Conservation (phyloP, 1,140 invertebrate genomes). For the Notospermus geniculatus region DNA sequence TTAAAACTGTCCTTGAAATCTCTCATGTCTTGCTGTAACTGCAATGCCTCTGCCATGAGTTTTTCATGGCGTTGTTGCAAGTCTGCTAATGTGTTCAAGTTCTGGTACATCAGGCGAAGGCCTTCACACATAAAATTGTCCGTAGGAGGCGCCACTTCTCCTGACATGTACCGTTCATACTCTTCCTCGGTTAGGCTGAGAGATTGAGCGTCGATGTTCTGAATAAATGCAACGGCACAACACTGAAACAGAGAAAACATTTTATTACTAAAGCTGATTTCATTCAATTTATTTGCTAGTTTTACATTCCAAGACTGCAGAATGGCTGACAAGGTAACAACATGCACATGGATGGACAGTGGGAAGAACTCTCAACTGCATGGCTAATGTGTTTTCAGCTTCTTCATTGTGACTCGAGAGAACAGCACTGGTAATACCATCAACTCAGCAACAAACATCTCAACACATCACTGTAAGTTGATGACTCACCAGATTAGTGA, state of each 20-base stretch:
- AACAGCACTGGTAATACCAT: too few species aligned
- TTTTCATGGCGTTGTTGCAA: conserved; percentile 63
- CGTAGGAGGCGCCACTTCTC: conserved; percentile 74
- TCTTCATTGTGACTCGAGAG: too few species aligned
- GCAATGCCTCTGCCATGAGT: conserved; percentile 62
- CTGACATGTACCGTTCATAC: conserved; percentile 93
- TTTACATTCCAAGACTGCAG: too few species aligned
- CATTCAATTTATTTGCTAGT: too few species aligned
- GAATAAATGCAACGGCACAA: conserved; percentile 96
- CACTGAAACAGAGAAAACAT: conserved; percentile 65
- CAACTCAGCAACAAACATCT: too few species aligned
- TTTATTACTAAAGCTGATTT: background rate
- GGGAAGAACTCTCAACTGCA: too few species aligned
- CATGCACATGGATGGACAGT: too few species aligned
- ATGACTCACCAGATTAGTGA: conserved; percentile 93
- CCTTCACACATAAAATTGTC: conserved; percentile 65
- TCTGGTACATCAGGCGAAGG: conserved; percentile 57
- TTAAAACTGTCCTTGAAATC: conserved; percentile 63
- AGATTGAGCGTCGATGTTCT: conserved; percentile 91
- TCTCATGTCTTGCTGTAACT: conserved; percentile 66
- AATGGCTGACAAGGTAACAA: too few species aligned
- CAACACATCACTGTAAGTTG: too few species aligned
- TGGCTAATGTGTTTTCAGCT: too few species aligned
- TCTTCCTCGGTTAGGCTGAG: conserved; percentile 89
- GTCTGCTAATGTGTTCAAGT: conserved; percentile 65